Percentiles rank a stretch among this genome's conserved stretches.
phyloP scores from a whole-genome alignment of 1,140 invertebrate genomes.

The Episyrphus balteatus region DNA sequence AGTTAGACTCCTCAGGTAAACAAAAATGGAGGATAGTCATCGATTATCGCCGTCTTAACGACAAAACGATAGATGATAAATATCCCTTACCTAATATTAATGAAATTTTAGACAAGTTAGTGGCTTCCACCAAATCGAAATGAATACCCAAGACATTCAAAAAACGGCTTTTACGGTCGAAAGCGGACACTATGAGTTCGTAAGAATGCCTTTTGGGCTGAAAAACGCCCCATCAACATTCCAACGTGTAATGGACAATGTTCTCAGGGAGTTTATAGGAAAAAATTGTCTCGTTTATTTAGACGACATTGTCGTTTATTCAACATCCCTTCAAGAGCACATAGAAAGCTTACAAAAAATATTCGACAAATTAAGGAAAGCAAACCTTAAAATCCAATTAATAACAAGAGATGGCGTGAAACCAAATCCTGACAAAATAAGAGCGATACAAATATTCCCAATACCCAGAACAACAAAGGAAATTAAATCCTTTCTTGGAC shows the following conservation, averaged over 20 bases:
- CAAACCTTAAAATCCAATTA: slow-evolving; percentile 14
- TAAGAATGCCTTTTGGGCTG: slow-evolving; percentile 27
- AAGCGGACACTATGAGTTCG: slow-evolving; percentile 13
- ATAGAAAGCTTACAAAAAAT: neutral
- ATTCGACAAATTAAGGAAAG: neutral
- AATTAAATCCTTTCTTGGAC: slow-evolving; percentile 15
- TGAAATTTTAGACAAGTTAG: slow-evolving; percentile 35
- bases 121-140: slow-evolving; percentile 33
- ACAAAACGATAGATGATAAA: slow-evolving; percentile 33
- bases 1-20: slow-evolving; percentile 11
- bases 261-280: neutral
- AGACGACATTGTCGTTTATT: slow-evolving; percentile 13
- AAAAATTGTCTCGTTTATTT: slow-evolving; percentile 15
- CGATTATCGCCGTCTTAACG: slow-evolving; percentile 35
- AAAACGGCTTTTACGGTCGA: slow-evolving; percentile 40
- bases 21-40: slow-evolving; percentile 22
- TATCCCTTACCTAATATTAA: slow-evolving; percentile 43
- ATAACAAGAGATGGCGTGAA: slow-evolving; percentile 8
- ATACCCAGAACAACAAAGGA: slow-evolving; percentile 4
- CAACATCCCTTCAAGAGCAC: slow-evolving; percentile 8
- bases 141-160: slow-evolving; percentile 23
- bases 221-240: slow-evolving; percentile 29
- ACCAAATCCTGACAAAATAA: slow-evolving; percentile 10
- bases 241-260: neutral
- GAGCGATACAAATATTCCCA: slow-evolving; percentile 11